These are phyloP conservation scores for Erpornis zantholeuca DNA, from an alignment of 2,113 vertebrate genomes.

Conservation along the genomic window DNA sequence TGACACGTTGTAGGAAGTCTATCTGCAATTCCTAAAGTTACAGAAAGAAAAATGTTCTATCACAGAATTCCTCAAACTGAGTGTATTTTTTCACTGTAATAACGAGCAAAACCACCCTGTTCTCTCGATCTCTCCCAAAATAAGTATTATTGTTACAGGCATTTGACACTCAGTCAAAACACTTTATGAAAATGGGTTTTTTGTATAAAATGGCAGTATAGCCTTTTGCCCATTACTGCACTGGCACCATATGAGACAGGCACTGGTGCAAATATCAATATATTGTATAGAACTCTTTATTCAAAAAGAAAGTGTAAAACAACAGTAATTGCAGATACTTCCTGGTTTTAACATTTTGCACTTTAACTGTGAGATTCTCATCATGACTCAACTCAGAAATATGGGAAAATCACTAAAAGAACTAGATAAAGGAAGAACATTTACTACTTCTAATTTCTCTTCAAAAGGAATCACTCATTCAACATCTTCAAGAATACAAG, in stretches of 20 bases:
- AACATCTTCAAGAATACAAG: neutral
- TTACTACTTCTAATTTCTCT: neutral
- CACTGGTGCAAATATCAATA: neutral
- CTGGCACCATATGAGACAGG: neutral
- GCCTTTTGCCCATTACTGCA: neutral
- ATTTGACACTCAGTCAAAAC: neutral
- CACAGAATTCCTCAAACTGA: neutral
- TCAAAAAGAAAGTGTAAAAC: neutral
- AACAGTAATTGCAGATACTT: neutral
- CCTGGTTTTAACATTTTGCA: neutral
- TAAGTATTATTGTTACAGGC: neutral
- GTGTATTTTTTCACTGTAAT: neutral
- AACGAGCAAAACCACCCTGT: neutral
- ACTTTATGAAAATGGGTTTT: neutral
- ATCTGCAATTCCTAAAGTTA: neutral
- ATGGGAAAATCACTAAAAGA: neutral
- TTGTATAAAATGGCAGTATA: neutral
- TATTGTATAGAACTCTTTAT: neutral
- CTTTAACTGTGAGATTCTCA: neutral
- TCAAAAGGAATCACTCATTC: neutral
- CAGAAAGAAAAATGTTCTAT: neutral
- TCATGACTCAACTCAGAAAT: neutral
- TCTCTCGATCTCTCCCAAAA: neutral
- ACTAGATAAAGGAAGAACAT: neutral
- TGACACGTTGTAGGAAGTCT: neutral